These are phyloP conservation scores for Oeneis ivallda DNA, from an alignment of 2,888 invertebrate species.

Conservation along the genomic window DNA sequence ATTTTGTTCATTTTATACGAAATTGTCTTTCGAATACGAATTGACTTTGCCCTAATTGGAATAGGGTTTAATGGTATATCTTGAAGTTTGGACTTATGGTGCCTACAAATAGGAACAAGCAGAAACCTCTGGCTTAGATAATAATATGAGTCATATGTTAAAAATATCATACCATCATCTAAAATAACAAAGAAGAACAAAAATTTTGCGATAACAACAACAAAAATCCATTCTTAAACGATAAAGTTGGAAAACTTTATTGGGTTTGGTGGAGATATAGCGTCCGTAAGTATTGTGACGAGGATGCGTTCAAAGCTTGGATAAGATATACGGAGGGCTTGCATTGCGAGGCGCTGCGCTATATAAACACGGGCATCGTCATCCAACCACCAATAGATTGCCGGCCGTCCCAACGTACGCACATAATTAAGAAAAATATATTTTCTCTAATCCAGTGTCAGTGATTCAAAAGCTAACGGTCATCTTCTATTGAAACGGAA, in stretches of 20 bases:
- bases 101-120: no score
- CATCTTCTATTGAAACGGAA: conserved; percentile 57
- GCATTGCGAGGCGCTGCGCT: conserved; percentile 62
- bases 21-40: no score
- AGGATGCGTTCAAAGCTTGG: conserved; percentile 41
- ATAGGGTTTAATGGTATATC: no score
- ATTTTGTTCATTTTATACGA: no score
- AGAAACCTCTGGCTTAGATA: no score
- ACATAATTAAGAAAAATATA: conserved; percentile 49
- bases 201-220: not conserved
- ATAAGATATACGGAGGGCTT: conserved; percentile 52
- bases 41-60: no score
- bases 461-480: conserved; percentile 55
- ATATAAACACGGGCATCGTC: conserved; percentile 72
- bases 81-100: no score
- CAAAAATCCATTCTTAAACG: not conserved
- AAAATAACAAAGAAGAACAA: not conserved
- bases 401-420: conserved; percentile 70
- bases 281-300: conserved; percentile 24
- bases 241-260: conserved; percentile 21
- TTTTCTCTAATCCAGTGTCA: conserved; percentile 60
- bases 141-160: not conserved
- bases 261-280: conserved; percentile 18
- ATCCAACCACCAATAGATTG: conserved; percentile 72
- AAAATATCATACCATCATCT: not conserved